A percentile compares a stretch with the other conserved stretches of the same genome.
Conservation (phyloP, 1,140 invertebrate genomes). For the Nixonia krombeini region DNA sequence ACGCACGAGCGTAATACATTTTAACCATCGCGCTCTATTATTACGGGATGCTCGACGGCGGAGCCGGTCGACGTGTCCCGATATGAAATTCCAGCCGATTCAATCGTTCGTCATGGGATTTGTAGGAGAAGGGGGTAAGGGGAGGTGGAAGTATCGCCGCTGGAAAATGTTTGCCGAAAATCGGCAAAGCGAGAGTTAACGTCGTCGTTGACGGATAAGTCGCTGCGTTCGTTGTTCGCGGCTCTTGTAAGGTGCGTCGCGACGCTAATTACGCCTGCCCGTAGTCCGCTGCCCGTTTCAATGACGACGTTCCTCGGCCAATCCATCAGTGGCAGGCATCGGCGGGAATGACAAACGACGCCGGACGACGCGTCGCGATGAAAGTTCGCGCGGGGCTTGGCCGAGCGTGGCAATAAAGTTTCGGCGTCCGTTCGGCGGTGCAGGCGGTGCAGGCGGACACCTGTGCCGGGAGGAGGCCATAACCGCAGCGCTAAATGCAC, state of each 20-base stretch:
- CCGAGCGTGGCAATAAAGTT: conserved; percentile 37
- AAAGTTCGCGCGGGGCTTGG: conserved; percentile 17
- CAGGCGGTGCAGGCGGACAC: conserved; percentile 33
- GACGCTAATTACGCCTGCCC: background rate
- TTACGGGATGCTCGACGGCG: conserved; percentile 48
- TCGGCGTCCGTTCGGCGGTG: conserved; percentile 17
- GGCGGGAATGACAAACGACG: conserved; percentile 20
- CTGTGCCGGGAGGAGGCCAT: conserved; percentile 42
- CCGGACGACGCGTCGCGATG: too few relatives aligned
- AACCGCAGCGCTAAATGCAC: conserved; percentile 65
- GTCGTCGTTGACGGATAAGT: too few relatives aligned
- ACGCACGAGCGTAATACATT: conserved; percentile 48
- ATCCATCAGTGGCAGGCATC: too few relatives aligned
- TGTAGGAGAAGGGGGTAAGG: background rate
- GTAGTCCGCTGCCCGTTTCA: background rate
- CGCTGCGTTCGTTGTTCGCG: too few relatives aligned
- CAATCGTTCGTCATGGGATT: conserved; percentile 37
- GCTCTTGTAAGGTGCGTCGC: background rate
- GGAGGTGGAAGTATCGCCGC: background rate
- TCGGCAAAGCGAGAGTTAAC: too few relatives aligned
- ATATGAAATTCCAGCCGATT: conserved; percentile 53
- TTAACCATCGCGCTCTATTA: conserved; percentile 59
- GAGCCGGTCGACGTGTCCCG: conserved; percentile 37
- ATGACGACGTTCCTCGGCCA: too few relatives aligned
- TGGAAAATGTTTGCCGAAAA: background rate